Base-by-base conservation (phyloP, 2,797 vertebrate genomes). In the Rhadinocentrus ornatus region DNA sequence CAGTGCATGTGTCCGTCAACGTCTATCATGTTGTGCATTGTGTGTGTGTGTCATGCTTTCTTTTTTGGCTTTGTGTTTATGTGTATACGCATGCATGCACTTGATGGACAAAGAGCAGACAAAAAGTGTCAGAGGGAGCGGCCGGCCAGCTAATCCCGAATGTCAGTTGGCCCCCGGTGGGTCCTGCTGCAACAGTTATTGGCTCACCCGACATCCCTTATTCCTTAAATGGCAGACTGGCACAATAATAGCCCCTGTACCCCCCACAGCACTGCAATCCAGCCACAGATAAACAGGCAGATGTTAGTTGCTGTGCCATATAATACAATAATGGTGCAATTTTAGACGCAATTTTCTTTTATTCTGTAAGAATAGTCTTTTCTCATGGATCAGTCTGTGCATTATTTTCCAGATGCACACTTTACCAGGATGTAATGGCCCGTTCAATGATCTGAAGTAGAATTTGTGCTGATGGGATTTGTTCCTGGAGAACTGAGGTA, bases 111-210 rank as follows among this genome's bases (percentile, higher is more conserved):
- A 82, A 74, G 62, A 88, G 80, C 86, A 90, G 87, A 86, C 82
- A 44, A 76, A 80, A 75, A 61, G 62, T 88, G 90, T 91, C 88
- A 84, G 77, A 78, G 72, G 66, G 71, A 46, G 73, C 63, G 2
- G 44, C 39, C 10, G 34, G 69, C 56, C 74, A 83, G 68, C 73
- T 91, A 91, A 92, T 88, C 75, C 78, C 50, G 66, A 63, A 60
- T 92, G 91, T 89, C 92, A 91, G 83, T 82, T 84, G 78, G 88
- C 89, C 80, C 88, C 55, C 55, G 15, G 50, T 68, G 85, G 83
- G 66, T 81, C 72, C 61, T 10, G 4, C 63, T 67, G 75, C 78
- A 85, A 72, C 83, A 78, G 76, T 77, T 87, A 81, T 77, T 83
- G 78, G 81, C 69, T 52, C 46, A 1, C 31, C 73, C 56, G n/a